These are phyloP conservation scores for Drosophila parvula DNA, from an alignment of 1,140 invertebrate genomes.

Conservation along the genomic window DNA sequence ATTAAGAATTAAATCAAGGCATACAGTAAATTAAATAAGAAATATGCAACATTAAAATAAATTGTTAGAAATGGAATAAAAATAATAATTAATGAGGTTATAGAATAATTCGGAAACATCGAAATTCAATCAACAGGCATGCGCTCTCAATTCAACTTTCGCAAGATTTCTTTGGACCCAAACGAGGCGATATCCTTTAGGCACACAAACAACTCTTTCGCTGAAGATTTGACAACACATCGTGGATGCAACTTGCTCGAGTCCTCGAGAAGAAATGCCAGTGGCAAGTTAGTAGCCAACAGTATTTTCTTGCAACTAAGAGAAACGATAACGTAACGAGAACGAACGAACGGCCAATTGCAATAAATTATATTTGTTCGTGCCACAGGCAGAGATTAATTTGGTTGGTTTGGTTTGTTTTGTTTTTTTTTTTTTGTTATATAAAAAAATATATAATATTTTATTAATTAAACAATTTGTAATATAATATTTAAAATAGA, in stretches of 20 bases:
- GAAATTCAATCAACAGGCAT: background rate
- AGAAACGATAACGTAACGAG: slow-evolving; percentile 37
- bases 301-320: slow-evolving; percentile 77
- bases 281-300: slow-evolving; percentile 32
- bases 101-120: slow-evolving; percentile 4
- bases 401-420: slow-evolving; percentile 19
- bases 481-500: slow-evolving; percentile 63
- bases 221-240: slow-evolving; percentile 1
- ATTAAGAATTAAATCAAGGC: background rate
- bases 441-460: slow-evolving; percentile 61
- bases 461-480: slow-evolving; percentile 61
- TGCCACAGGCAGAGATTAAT: slow-evolving; percentile 52
- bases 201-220: slow-evolving; percentile 3
- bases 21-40: background rate
- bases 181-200: background rate
- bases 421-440: slow-evolving; percentile 39
- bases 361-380: slow-evolving; percentile 37
- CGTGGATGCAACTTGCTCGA: background rate
- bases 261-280: background rate
- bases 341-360: slow-evolving; percentile 49
- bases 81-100: background rate
- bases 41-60: background rate
- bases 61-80: background rate
- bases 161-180: slow-evolving; percentile 1
- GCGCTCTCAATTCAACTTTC: slow-evolving; percentile 3